phyloP scores from a whole-genome alignment of 2,113 vertebrate species.

The Cygnus buccinator region DNA sequence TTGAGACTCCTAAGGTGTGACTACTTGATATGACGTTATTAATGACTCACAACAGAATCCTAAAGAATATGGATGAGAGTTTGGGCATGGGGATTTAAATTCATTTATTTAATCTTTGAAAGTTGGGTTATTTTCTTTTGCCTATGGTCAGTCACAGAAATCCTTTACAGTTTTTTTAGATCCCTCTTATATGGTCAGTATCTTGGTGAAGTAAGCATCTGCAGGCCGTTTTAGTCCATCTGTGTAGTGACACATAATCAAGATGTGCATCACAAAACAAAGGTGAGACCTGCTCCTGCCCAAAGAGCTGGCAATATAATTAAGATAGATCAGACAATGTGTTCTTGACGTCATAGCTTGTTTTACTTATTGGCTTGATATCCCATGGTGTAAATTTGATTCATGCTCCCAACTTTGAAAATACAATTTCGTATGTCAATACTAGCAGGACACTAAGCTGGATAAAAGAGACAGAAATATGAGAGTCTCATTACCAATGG shows the following conservation, averaged over 20 bases:
- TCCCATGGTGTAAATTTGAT: background rate
- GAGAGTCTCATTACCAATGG: background rate
- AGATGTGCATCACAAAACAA: background rate
- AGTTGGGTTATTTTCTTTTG: background rate
- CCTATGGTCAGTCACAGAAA: background rate
- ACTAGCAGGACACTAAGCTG: background rate
- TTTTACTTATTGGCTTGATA: background rate
- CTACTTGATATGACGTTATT: background rate
- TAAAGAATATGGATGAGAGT: background rate
- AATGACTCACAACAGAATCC: background rate
- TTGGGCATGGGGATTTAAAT: background rate
- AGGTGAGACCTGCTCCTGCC: background rate
- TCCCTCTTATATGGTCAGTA: background rate
- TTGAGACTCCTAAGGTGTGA: background rate
- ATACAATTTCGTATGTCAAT: background rate
- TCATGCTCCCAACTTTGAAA: background rate
- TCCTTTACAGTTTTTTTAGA: background rate
- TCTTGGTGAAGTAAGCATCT: background rate
- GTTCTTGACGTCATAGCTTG: background rate
- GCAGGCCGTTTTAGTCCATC: accelerated
- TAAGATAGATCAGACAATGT: background rate
- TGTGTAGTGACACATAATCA: background rate
- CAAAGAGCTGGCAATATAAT: background rate
- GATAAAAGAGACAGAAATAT: background rate
- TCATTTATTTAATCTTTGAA: background rate